Conservation (phyloP, 1,140 invertebrate species). For the Lycorma delicatula region DNA sequence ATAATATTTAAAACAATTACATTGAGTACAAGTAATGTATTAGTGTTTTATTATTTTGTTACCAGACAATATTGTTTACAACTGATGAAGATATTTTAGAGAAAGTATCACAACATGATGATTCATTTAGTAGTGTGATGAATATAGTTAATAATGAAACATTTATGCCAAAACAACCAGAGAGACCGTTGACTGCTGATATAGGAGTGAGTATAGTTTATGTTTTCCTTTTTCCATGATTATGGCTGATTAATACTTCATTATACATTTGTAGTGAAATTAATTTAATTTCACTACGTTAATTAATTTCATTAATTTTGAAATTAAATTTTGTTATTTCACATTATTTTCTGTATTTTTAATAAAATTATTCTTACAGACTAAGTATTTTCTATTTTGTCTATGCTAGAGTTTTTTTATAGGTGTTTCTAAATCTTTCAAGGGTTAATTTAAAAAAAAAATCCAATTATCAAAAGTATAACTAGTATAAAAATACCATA, state of each 20-base stretch:
- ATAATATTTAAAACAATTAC: too few relatives aligned
- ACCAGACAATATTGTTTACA: slow-evolving; percentile 75
- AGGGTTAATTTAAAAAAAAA: too few relatives aligned
- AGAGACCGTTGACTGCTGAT: slow-evolving; percentile 49
- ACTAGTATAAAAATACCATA: too few relatives aligned
- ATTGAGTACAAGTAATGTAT: too few relatives aligned
- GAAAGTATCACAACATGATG: slow-evolving; percentile 59
- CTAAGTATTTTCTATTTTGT: too few relatives aligned
- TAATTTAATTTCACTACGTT: neutral
- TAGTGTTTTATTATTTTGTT: too few relatives aligned
- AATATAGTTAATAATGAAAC: slow-evolving; percentile 19
- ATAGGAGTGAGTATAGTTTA: slow-evolving; percentile 31
- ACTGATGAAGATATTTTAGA: slow-evolving; percentile 65
- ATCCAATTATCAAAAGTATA: too few relatives aligned
- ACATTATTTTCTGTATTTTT: too few relatives aligned
- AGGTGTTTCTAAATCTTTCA: too few relatives aligned
- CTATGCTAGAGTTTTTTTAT: too few relatives aligned
- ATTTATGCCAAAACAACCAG: slow-evolving; percentile 16
- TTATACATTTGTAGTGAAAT: neutral
- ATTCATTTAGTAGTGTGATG: slow-evolving; percentile 46
- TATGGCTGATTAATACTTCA: neutral
- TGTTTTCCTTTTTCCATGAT: neutral
- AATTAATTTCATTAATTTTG: neutral
- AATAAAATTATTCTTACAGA: too few relatives aligned
- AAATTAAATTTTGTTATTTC: too few relatives aligned